Conservation (phyloP, 1,140 invertebrate species). For the Aphelenchoides fujianensis region DNA sequence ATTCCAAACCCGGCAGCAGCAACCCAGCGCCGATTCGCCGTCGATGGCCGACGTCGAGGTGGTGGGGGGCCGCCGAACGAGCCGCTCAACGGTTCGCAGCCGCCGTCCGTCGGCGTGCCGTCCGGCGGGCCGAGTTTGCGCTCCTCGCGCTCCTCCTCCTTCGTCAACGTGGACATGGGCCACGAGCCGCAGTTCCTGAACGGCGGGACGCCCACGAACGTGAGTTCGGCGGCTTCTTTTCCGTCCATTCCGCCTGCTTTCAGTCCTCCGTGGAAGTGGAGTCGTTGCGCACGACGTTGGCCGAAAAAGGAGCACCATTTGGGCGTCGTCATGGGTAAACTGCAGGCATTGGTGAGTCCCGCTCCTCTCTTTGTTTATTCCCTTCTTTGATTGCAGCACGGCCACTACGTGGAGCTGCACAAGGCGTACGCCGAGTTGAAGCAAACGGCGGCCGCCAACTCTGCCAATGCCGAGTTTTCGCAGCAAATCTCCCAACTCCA, state of each 20-base stretch:
- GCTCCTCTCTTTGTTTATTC: conserved; percentile 27
- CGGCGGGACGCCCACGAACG: no score
- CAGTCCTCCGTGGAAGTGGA: conserved; percentile 29
- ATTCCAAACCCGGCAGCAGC: conserved; percentile 24
- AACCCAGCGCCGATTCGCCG: conserved; percentile 5
- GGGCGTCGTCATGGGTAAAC: conserved; percentile 23
- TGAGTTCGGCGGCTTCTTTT: no score
- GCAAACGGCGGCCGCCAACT: neutral
- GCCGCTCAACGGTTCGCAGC: conserved; percentile 18
- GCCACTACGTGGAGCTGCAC: conserved; percentile 44
- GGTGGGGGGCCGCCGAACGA: neutral
- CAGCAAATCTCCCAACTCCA: conserved; percentile 48
- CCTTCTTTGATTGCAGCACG: no score
- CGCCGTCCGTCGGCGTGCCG: conserved; percentile 1
- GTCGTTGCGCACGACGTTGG: conserved; percentile 21
- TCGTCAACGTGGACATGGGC: conserved; percentile 17
- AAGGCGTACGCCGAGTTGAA: conserved; percentile 34
- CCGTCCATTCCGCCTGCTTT: no score
- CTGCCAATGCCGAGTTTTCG: no score
- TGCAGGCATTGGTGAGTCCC: conserved; percentile 30
- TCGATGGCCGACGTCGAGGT: neutral
- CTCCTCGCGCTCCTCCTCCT: conserved; percentile 15
- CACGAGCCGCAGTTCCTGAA: no score
- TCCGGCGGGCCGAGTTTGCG: conserved; percentile 8
- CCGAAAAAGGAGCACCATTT: conserved; percentile 36